phyloP scores from a whole-genome alignment of 2,797 vertebrate genomes.

The Coregonus ussuriensis region DNA sequence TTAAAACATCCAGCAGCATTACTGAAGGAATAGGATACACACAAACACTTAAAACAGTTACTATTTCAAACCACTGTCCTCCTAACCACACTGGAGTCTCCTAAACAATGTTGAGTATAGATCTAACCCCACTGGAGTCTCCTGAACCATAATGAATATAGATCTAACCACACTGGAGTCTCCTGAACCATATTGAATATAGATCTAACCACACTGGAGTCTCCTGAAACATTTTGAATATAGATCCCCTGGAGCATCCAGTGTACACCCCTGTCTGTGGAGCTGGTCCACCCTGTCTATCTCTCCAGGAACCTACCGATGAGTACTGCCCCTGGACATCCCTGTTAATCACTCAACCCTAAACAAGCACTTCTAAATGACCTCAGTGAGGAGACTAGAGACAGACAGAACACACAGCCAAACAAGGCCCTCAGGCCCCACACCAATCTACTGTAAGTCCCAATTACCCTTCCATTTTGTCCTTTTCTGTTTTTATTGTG shows the following conservation, averaged over 20 bases:
- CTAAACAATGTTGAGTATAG: not conserved
- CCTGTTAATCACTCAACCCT: slow-evolving; percentile 74
- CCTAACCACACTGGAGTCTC: slow-evolving; percentile 20
- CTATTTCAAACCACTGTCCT: slow-evolving; percentile 32
- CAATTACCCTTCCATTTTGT: slow-evolving; percentile 61
- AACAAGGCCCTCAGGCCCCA: slow-evolving; percentile 65
- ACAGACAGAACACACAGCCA: slow-evolving; percentile 54
- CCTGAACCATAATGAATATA: too few species aligned
- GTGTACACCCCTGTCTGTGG: slow-evolving; percentile 53
- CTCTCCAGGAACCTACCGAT: slow-evolving; percentile 67
- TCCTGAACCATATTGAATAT: too few species aligned
- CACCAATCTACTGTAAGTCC: slow-evolving; percentile 58
- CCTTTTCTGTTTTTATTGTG: slow-evolving; percentile 2
- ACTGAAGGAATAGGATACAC: not conserved
- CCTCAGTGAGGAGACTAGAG: slow-evolving; percentile 64
- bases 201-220: slow-evolving; percentile 8
- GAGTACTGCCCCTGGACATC: slow-evolving; percentile 72
- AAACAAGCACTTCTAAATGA: slow-evolving; percentile 72
- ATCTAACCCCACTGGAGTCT: too few species aligned
- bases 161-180: too few species aligned
- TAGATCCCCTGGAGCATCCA: slow-evolving; percentile 54
- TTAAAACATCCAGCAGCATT: slow-evolving; percentile 13
- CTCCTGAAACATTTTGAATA: slow-evolving; percentile 15
- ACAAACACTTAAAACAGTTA: not conserved
- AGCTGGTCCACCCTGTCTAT: slow-evolving; percentile 59